These are phyloP conservation scores for Amaurobius ferox DNA, from an alignment of 2,888 invertebrate genomes.

Conservation along the genomic window DNA sequence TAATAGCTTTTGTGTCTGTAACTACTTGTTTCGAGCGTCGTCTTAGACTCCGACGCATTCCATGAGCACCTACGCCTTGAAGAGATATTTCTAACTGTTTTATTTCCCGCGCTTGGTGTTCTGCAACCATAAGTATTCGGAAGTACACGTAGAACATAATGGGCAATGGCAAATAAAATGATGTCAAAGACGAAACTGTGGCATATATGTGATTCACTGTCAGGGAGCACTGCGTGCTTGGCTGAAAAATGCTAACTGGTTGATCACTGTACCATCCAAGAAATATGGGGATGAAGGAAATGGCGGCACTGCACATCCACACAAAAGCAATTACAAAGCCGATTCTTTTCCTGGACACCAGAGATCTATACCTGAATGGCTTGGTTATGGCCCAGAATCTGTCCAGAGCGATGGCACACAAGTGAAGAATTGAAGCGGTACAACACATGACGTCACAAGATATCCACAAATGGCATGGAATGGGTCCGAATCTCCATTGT, in stretches of 20 bases:
- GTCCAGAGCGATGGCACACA: constrained; percentile 79
- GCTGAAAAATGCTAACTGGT: constrained; percentile 75
- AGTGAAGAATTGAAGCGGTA: constrained; percentile 77
- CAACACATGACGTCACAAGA: constrained; percentile 78
- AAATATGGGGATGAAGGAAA: constrained; percentile 77
- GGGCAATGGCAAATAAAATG: constrained; percentile 76
- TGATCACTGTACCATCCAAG: constrained; percentile 76
- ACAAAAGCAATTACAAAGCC: constrained; percentile 76
- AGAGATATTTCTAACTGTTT: constrained; percentile 75
- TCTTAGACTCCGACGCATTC: constrained; percentile 83
- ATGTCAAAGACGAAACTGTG: constrained; percentile 76
- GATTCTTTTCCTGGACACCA: constrained; percentile 74
- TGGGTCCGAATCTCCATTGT: constrained; percentile 76
- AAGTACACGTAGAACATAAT: constrained; percentile 77
- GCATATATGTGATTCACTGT: constrained; percentile 76
- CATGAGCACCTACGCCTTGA: constrained; percentile 67
- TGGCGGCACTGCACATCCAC: constrained; percentile 76
- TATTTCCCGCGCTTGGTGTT: constrained; percentile 75
- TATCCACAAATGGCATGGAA: constrained; percentile 77
- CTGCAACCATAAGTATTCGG: constrained; percentile 76
- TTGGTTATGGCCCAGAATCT: constrained; percentile 77
- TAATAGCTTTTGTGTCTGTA: constrained; percentile 97
- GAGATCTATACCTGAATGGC: constrained; percentile 75
- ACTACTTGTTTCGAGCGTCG: constrained; percentile 93
- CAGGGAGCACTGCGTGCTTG: constrained; percentile 58